Conservation (phyloP, 2,797 vertebrate species). For the Parambassis ranga region DNA sequence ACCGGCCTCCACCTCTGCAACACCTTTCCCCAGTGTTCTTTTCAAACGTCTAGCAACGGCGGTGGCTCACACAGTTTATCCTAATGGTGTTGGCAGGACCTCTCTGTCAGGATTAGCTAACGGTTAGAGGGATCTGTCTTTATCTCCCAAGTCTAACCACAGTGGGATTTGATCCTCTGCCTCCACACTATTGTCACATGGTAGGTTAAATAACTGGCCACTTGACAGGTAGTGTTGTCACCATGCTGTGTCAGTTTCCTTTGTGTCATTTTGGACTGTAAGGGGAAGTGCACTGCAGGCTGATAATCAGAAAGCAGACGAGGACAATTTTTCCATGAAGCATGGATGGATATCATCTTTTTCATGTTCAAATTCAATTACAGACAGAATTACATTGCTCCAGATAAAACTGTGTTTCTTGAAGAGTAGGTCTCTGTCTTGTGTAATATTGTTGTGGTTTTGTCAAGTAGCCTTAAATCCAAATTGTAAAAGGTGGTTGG, state of each 20-base stretch:
- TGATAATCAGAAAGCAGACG: not conserved
- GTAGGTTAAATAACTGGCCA: slow-evolving; percentile 45
- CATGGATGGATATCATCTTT: slow-evolving; percentile 2
- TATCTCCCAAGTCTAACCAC: slow-evolving; percentile 54
- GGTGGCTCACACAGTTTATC: slow-evolving; percentile 50
- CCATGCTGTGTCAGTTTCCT: slow-evolving; percentile 1
- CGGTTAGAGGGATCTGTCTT: slow-evolving; percentile 58
- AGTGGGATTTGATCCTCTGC: slow-evolving; percentile 47
- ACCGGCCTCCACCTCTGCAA: not conserved
- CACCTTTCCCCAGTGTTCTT: slow-evolving; percentile 25
- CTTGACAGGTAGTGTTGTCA: slow-evolving; percentile 36
- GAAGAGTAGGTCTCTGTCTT: not conserved
- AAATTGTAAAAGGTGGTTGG: no score
- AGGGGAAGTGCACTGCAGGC: not conserved
- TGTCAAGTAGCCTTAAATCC: no score
- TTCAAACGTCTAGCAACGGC: slow-evolving; percentile 24
- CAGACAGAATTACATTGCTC: not conserved
- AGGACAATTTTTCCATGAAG: not conserved
- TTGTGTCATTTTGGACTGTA: not conserved
- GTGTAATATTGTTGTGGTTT: no score
- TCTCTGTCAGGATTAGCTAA: slow-evolving; percentile 69
- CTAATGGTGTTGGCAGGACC: slow-evolving; percentile 68
- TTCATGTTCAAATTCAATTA: not conserved
- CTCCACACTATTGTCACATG: slow-evolving; percentile 49
- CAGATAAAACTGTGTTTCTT: not conserved